Conservation (phyloP, 2,797 vertebrate species). For the Poliocrania exsul region DNA sequence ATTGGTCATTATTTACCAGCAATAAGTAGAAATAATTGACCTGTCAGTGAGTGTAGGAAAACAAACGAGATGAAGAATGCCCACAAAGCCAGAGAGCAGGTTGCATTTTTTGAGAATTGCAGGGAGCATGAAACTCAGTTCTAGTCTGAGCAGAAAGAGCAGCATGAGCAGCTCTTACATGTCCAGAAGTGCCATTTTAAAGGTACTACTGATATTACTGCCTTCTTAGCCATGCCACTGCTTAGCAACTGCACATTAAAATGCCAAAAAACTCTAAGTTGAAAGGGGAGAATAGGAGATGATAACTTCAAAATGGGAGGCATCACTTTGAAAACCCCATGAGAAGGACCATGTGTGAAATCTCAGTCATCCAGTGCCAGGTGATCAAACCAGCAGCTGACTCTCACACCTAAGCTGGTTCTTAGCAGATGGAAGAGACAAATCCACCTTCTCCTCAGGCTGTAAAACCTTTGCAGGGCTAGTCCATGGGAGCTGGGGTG, state of each 20-base stretch:
- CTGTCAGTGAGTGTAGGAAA: background rate
- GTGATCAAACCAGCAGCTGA: background rate
- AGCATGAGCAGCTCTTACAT: background rate
- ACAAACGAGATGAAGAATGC: background rate
- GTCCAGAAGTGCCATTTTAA: background rate
- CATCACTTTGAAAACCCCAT: background rate
- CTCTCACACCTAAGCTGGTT: background rate
- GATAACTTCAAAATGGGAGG: background rate
- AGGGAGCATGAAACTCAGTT: background rate
- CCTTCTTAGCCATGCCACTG: background rate
- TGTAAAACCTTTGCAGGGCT: background rate
- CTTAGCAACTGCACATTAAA: slow-evolving; percentile 21
- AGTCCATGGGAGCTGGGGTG: background rate
- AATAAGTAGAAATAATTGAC: background rate
- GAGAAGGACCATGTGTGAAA: background rate
- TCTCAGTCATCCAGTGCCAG: background rate
- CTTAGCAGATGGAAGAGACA: background rate
- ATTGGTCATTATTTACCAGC: background rate
- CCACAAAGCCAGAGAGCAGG: background rate
- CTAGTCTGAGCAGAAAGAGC: background rate
- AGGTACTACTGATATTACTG: background rate
- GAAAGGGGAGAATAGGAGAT: background rate
- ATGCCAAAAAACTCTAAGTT: background rate
- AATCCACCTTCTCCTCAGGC: background rate
- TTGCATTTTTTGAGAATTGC: background rate